Evolutionary conservation across 2,888 invertebrate genomes (phyloP).

Genomic region (Trissolcus brochymenae): DNA sequence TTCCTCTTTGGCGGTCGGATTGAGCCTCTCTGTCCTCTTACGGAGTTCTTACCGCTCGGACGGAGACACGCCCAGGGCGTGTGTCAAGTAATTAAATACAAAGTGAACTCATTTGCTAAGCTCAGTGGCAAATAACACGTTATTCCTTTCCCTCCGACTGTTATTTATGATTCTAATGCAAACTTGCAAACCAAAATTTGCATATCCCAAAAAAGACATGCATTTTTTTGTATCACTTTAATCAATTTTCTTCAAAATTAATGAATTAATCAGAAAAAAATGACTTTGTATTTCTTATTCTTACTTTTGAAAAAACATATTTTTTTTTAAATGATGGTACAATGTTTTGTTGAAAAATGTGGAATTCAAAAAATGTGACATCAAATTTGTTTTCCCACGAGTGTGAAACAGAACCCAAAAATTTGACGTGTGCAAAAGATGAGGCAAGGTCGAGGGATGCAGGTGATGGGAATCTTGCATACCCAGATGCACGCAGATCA

Average conservation of each 20-base stretch:
- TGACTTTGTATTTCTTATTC: too few species aligned
- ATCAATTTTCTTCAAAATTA: too few species aligned
- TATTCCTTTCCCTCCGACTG: constrained; percentile 66
- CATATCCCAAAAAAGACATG: constrained; percentile 43
- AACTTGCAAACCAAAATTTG: constrained; percentile 30
- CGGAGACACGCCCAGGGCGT: constrained; percentile 73
- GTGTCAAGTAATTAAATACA: constrained; percentile 75
- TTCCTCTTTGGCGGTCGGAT: constrained; percentile 55
- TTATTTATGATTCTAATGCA: constrained; percentile 69
- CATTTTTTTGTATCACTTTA: too few species aligned
- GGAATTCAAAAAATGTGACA: too few species aligned
- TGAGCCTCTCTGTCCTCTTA: constrained; percentile 38
- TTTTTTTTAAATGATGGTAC: too few species aligned
- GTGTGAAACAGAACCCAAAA: constrained; percentile 1
- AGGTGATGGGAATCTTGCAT: constrained; percentile 42
- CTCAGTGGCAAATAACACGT: constrained; percentile 74
- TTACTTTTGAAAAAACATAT: too few species aligned
- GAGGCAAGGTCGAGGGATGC: constrained; percentile 26
- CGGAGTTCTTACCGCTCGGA: constrained; percentile 10
- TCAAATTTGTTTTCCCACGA: too few species aligned
- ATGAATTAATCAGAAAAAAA: too few species aligned
- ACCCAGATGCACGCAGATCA: constrained; percentile 39
- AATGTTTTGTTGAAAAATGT: too few species aligned
- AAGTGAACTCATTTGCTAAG: constrained; percentile 75
- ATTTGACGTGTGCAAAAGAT: neutral